phyloP scores from a whole-genome alignment of 2,888 invertebrate genomes.

The Yponomeuta plumbellus region DNA sequence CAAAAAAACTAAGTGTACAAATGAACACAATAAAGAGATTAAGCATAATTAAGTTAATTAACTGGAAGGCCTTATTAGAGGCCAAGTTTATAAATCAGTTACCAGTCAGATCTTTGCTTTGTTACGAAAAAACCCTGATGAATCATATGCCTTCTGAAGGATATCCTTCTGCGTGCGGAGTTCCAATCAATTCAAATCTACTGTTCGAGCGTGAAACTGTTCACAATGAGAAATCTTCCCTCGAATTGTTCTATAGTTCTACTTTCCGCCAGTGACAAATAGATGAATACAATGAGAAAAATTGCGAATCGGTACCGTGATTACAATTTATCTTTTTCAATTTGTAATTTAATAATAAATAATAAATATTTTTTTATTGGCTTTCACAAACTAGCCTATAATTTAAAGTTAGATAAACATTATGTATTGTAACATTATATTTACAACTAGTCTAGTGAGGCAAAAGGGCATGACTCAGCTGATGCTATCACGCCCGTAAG shows the following conservation, averaged over 20 bases:
- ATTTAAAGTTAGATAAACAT: no score
- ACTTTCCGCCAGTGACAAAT: neutral
- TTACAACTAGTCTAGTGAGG: no score
- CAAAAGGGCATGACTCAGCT: no score
- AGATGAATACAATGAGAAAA: no score
- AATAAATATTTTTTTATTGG: no score
- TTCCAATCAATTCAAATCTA: neutral
- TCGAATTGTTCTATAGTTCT: neutral
- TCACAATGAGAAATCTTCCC: neutral
- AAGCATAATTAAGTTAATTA: neutral
- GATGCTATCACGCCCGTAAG: no score
- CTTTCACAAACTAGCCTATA: no score
- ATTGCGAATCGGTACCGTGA: no score
- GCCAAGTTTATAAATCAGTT: conserved; percentile 3
- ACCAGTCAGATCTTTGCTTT: neutral
- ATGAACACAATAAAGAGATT: neutral
- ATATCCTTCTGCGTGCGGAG: neutral
- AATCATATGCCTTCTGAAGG: neutral
- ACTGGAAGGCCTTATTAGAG: neutral
- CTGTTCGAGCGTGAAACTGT: neutral
- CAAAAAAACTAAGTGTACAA: neutral
- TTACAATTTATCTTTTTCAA: no score
- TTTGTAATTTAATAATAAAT: no score
- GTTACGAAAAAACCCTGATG: neutral
- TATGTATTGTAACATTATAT: no score